Evolutionary conservation across 2,113 vertebrate genomes (phyloP), one percentile per base, ranked within the genome.

Genomic region (Cisticola juncidis): DNA sequence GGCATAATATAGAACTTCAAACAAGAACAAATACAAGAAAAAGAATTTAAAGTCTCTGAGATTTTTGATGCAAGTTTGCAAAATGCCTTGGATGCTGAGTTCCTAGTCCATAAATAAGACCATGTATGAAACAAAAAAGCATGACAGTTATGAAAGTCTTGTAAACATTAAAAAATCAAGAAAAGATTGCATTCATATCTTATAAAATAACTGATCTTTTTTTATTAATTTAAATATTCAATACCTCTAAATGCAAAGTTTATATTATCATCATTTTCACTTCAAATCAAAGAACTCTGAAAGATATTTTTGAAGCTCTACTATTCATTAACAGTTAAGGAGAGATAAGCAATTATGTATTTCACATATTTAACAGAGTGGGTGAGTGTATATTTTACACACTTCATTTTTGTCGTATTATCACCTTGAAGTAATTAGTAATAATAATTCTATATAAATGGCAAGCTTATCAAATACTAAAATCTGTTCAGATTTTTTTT

Each of bases 31-130:
- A 62, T 19, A 33, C 3, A 26, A n/a, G 11, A 78, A 81, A 76
- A 81, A 45, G 0, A 71, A 73, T 51, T 77, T 71, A 56, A 62
- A 8, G 9, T 14, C 17, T 76, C 35, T 17, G 16, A 5, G 14
- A n/a, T n/a, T 72, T 74, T 79, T 82, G 6, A 31, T 36, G 12
- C 11, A 60, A 60, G 13, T 61, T 86, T 88, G 18, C 28, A 25
- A 86, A 91, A 21, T 33, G 5, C 3, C 7, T 48, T 1, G 0
- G 24, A 3, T 38, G 3, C 6, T 64, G 25, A 25, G 5, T 12
- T 90, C 13, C 22, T 60, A 11, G n/a, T 61, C 70, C 36, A 40
- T 60, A 74, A 84, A 53, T 38, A 23, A 56, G 17, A 70, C 6
- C 7, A 16, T 5, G 2, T 29, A 35, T 35, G 60, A 88, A 25